Evolutionary conservation across 64 coral and sea anemone species (phyloP).

Genomic region (Astreopora myriophthalma): DNA sequence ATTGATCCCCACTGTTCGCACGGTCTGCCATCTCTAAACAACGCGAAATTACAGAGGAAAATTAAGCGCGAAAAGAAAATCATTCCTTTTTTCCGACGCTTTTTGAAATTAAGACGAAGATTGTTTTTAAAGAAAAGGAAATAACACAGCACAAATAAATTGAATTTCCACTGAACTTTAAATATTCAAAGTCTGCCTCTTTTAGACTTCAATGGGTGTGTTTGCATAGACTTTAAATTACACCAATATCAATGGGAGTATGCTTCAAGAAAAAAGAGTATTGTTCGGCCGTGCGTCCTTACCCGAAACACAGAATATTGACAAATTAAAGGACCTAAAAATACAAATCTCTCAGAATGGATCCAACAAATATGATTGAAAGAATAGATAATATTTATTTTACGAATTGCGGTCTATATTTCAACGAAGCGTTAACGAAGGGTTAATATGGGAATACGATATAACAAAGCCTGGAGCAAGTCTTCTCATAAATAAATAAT

Average conservation of each 20-base stretch:
- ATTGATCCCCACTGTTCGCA: neutral
- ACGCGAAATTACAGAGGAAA: constrained; percentile 44
- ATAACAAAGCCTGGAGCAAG: constrained; percentile 5
- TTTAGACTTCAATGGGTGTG: constrained; percentile 2
- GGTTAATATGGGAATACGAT: constrained; percentile 1
- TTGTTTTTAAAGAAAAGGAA: neutral
- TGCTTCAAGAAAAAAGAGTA: constrained; percentile 10
- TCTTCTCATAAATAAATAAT: constrained; percentile 35
- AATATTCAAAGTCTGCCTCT: constrained; percentile 17
- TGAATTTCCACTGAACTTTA: constrained; percentile 28
- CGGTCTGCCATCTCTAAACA: constrained; percentile 5
- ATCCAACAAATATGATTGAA: neutral
- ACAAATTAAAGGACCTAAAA: neutral
- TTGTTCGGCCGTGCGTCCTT: neutral
- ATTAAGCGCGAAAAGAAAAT: neutral
- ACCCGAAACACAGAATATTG: neutral
- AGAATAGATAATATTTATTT: neutral
- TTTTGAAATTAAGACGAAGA: neutral
- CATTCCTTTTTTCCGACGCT: neutral
- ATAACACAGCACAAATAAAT: neutral
- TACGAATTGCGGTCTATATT: neutral
- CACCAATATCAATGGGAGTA: constrained; percentile 26
- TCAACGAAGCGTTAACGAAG: constrained; percentile 48
- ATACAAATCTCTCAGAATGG: neutral
- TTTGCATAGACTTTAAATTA: constrained; percentile 41